These are phyloP conservation scores for Hippopotamyrus pictus DNA, from an alignment of 2,797 vertebrate genomes.

Conservation along the genomic window DNA sequence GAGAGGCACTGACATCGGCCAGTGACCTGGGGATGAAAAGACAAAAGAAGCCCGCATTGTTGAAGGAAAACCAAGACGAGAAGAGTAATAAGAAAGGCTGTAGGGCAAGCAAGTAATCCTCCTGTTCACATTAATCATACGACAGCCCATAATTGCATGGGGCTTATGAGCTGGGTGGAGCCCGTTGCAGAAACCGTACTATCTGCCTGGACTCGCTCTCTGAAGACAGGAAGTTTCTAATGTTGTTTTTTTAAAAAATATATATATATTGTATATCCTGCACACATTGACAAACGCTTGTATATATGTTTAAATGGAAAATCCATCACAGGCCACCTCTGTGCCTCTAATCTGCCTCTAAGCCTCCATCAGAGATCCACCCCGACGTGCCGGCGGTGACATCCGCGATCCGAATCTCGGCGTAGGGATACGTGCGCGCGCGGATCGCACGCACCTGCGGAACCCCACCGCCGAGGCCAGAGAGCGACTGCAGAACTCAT, in stretches of 20 bases:
- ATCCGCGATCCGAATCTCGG: not conserved
- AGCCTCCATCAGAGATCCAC: not conserved
- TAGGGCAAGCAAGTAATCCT: not conserved
- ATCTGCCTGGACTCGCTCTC: not conserved
- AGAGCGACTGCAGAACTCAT: slow-evolving; percentile 61
- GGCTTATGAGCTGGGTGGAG: not conserved
- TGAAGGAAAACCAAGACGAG: not conserved
- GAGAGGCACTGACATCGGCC: not conserved
- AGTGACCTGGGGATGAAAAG: not conserved
- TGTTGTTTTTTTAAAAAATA: not conserved
- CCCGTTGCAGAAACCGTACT: not conserved
- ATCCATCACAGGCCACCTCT: not conserved
- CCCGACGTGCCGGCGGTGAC: not conserved
- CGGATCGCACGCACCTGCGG: not conserved
- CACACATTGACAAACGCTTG: not conserved
- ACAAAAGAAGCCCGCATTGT: not conserved
- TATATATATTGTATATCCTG: not conserved
- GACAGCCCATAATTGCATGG: not conserved
- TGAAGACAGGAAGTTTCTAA: not conserved
- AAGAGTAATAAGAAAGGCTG: not conserved
- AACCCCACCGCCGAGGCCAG: not conserved
- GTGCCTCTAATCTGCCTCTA: not conserved
- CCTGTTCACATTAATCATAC: slow-evolving; percentile 7
- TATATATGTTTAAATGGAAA: not conserved
- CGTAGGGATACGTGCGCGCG: not conserved